Evolutionary conservation across 2,888 invertebrate genomes (phyloP).

Genomic region (Drosophila paranaensis): DNA sequence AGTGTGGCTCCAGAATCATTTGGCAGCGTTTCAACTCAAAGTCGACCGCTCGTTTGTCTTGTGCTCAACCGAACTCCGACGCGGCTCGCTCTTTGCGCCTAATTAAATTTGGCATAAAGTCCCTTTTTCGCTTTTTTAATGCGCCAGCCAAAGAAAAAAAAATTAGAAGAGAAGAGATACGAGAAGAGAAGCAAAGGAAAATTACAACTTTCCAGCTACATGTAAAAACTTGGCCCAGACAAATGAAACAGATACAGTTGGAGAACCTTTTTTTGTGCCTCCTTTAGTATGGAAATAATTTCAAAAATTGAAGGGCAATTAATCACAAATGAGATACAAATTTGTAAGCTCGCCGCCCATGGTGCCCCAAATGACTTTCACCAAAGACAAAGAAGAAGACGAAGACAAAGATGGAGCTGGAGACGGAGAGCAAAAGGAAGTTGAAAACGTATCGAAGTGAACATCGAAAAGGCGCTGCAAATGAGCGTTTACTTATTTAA

Average conservation of each 20-base stretch:
- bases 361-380: constrained; percentile 43
- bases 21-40: constrained; percentile 78
- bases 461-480: constrained; percentile 68
- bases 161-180: constrained; percentile 14
- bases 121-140: constrained; percentile 56
- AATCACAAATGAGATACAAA: constrained; percentile 81
- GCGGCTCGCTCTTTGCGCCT: constrained; percentile 72
- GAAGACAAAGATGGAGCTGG: constrained; percentile 15
- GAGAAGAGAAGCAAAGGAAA: constrained; percentile 38
- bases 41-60: constrained; percentile 80
- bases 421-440: constrained; percentile 30
- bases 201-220: constrained; percentile 61
- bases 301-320: constrained; percentile 81
- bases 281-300: constrained; percentile 58
- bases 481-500: constrained; percentile 79
- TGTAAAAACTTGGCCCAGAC: constrained; percentile 66
- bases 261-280: constrained; percentile 28
- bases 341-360: constrained; percentile 59
- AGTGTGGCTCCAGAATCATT: constrained; percentile 61
- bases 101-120: constrained; percentile 81
- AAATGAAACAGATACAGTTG: constrained; percentile 65
- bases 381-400: neutral
- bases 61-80: constrained; percentile 47
- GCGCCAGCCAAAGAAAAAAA: constrained; percentile 24
- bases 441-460: constrained; percentile 63